Evolutionary conservation across 2,113 vertebrate genomes (phyloP), one percentile per base, ranked within the genome.

Genomic region (Ondatra zibethicus): DNA sequence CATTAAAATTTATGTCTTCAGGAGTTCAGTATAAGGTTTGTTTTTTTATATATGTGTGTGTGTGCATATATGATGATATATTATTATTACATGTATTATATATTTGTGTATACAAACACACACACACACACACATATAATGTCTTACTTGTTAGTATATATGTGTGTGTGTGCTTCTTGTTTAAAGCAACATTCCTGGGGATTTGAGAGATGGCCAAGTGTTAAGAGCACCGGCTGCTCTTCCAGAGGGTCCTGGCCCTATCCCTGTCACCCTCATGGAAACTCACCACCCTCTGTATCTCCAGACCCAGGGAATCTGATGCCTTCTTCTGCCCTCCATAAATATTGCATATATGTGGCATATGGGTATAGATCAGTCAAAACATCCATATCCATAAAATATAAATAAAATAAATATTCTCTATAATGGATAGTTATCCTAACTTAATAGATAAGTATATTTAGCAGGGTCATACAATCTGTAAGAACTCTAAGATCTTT

Each of bases 1-100:
- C 89, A 94, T 93, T 94, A 93, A 96, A 94, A 93, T 72, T 78
- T n/a, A 94, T 89, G 29, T 77, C 39, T 94, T 33, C 42, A 82
- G 72, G 19, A 89, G 4, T 91, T 96, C 61, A 82, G 42, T 88
- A 66, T 10, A 47, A 95, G 89, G 84, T 90, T 88, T 70, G 8
- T 84, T 84, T 1, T 45, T 29, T 42, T 68, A 61, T 68, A 72
- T 13, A 42, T 84, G 31, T 66, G 3, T 29, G 25, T 29, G 7
- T 65, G 27, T 80, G 13, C 3, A 58, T 58, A 58, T 21, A 58
- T 58, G 58, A 7, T 58, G 58, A 5, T 58, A 21, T 21, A 58
- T 58, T 58, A 58, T 58, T 17, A 58, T 58, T 58, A 58, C 58
- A 58, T 19, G 8, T 29, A 65, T 63, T 45, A 31, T 27, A 39